Conservation (phyloP, 1,140 invertebrate species). For the Propsilocerus akamusi region DNA sequence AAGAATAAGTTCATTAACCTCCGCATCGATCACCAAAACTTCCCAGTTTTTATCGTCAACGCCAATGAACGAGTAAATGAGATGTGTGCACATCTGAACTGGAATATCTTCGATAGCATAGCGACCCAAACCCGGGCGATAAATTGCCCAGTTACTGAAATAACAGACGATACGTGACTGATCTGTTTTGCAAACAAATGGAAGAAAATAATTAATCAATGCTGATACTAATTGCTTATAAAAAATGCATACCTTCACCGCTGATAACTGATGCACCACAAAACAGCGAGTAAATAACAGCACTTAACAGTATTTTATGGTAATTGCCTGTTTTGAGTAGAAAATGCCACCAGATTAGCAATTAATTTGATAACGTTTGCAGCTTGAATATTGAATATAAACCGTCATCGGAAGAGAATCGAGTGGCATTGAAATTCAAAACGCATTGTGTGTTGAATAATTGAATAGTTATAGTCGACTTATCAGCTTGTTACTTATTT, state of each 20-base stretch:
- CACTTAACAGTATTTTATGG: background rate
- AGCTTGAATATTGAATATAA: too few relatives aligned
- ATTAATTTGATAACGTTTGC: too few relatives aligned
- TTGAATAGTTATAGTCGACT: too few relatives aligned
- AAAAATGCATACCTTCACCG: background rate
- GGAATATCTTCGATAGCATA: slow-evolving; percentile 72
- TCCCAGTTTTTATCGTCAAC: slow-evolving; percentile 59
- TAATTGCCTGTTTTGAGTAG: background rate
- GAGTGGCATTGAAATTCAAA: too few relatives aligned
- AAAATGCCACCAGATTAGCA: too few relatives aligned
- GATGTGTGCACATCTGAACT: slow-evolving; percentile 62
- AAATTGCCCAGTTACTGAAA: slow-evolving; percentile 85
- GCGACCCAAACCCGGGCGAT: slow-evolving; percentile 57
- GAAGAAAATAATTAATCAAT: background rate
- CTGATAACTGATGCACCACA: background rate
- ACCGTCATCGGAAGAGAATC: too few relatives aligned
- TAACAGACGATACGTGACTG: slow-evolving; percentile 59
- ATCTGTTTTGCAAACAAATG: slow-evolving; percentile 12
- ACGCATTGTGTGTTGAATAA: too few relatives aligned
- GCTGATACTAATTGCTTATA: background rate
- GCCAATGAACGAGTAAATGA: slow-evolving; percentile 82
- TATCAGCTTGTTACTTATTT: too few relatives aligned
- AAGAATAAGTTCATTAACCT: slow-evolving; percentile 29
- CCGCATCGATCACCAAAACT: slow-evolving; percentile 59
- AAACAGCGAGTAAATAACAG: background rate